Evolutionary conservation across 2,888 invertebrate genomes (phyloP).

Genomic region (Gastracanthus pulcherrimus): DNA sequence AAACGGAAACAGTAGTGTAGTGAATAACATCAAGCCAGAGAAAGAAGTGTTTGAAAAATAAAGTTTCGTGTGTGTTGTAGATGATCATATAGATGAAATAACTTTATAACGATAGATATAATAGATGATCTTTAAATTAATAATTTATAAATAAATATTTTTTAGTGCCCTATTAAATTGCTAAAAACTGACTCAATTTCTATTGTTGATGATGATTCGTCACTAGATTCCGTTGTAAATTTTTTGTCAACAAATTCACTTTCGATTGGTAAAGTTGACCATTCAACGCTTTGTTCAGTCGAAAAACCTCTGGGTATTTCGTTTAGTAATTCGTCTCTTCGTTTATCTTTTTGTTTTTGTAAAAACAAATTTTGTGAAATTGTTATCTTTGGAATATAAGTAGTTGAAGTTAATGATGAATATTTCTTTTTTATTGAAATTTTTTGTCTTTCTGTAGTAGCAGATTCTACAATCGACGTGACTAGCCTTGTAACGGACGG

Average conservation of each 20-base stretch:
- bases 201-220: conserved; percentile 75
- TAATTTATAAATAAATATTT: conserved; percentile 28
- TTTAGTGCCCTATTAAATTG: conserved; percentile 68
- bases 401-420: conserved; percentile 71
- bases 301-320: conserved; percentile 66
- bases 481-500: conserved; percentile 77
- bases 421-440: conserved; percentile 76
- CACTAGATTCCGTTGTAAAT: conserved; percentile 70
- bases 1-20: conserved; percentile 47
- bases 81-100: conserved; percentile 38
- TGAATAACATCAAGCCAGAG: conserved; percentile 52
- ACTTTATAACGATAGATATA: conserved; percentile 21
- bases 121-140: conserved; percentile 38
- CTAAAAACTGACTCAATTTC: conserved; percentile 76
- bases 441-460: conserved; percentile 77
- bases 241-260: conserved; percentile 68
- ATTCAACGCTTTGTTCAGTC: conserved; percentile 67
- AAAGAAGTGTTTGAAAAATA: conserved; percentile 45
- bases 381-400: conserved; percentile 67
- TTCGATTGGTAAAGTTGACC: conserved; percentile 75
- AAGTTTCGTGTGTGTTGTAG: conserved; percentile 49
- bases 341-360: conserved; percentile 39
- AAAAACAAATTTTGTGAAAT: conserved; percentile 15
- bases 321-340: conserved; percentile 63
- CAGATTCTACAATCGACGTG: conserved; percentile 77